Evolutionary conservation across 2,888 invertebrate genomes (phyloP).

Genomic region (Drosophila greeni): DNA sequence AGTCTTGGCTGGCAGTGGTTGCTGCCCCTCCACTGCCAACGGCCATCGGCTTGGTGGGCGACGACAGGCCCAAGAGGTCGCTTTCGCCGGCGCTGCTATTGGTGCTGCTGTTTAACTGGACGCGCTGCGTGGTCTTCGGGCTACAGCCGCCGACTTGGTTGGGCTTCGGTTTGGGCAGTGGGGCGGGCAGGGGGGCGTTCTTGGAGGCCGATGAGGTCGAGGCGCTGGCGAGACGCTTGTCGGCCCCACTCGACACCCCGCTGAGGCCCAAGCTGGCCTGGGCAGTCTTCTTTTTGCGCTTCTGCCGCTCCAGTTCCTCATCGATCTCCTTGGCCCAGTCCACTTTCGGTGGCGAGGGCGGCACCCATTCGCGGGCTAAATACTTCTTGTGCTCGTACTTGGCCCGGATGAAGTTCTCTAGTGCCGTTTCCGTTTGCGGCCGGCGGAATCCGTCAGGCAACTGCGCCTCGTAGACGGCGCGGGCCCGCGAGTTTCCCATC

Average conservation of each 20-base stretch:
- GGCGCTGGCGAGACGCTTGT: slow-evolving; percentile 51
- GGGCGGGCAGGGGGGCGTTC: slow-evolving; percentile 73
- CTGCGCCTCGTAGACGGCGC: slow-evolving; percentile 98
- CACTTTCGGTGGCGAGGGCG: slow-evolving; percentile 89
- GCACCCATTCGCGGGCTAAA: slow-evolving; percentile 98
- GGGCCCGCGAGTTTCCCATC: slow-evolving; percentile 98
- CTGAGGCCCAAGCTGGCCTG: slow-evolving; percentile 76
- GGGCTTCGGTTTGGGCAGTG: slow-evolving; percentile 77
- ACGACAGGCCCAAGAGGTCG: slow-evolving; percentile 77
- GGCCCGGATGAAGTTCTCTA: slow-evolving; percentile 97
- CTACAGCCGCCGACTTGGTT: slow-evolving; percentile 73
- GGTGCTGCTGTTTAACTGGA: slow-evolving; percentile 53
- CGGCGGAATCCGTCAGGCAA: slow-evolving; percentile 96
- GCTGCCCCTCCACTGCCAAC: slow-evolving; percentile 51
- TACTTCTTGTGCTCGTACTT: slow-evolving; percentile 99
- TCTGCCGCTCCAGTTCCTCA: slow-evolving; percentile 89
- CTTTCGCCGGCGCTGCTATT: slow-evolving; percentile 63
- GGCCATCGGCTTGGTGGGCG: slow-evolving; percentile 80
- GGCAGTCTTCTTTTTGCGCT: slow-evolving; percentile 88
- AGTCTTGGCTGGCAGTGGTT: slow-evolving; percentile 76
- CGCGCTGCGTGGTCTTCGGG: slow-evolving; percentile 77
- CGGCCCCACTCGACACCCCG: slow-evolving; percentile 43
- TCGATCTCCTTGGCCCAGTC: slow-evolving; percentile 93
- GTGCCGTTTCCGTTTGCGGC: slow-evolving; percentile 94
- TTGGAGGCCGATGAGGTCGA: slow-evolving; percentile 46